A percentile compares a stretch with the other conserved stretches of the same genome.
phyloP scores from a whole-genome alignment of 2,888 invertebrate genomes.

The Linyphia triangularis region DNA sequence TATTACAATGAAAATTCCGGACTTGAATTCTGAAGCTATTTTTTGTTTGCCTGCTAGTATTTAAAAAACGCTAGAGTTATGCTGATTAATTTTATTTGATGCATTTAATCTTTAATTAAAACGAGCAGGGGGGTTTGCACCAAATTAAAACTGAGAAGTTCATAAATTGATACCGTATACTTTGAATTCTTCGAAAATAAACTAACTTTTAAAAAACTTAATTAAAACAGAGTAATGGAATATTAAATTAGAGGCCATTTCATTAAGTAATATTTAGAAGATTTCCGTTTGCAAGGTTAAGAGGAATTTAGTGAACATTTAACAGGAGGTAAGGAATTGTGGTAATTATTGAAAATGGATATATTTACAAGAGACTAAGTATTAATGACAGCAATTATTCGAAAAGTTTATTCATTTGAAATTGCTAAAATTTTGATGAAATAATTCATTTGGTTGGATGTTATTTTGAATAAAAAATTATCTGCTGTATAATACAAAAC shows the following conservation, averaged over 20 bases:
- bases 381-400: slow-evolving; percentile 39
- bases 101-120: slow-evolving; percentile 71
- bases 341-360: slow-evolving; percentile 53
- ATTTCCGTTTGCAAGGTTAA: not conserved
- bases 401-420: slow-evolving; percentile 29
- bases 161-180: not conserved
- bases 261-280: not conserved
- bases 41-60: not conserved
- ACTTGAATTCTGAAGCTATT: not conserved
- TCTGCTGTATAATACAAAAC: no score
- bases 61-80: slow-evolving; percentile 5
- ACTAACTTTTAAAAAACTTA: slow-evolving; percentile 41
- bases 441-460: no score
- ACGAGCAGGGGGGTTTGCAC: slow-evolving; percentile 13
- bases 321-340: slow-evolving; percentile 8
- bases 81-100: slow-evolving; percentile 53
- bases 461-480: no score
- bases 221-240: slow-evolving; percentile 53
- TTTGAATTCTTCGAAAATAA: slow-evolving; percentile 13
- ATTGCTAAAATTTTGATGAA: not conserved
- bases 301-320: slow-evolving; percentile 4
- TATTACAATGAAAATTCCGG: slow-evolving; percentile 20
- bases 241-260: slow-evolving; percentile 39
- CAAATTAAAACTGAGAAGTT: slow-evolving; percentile 17
- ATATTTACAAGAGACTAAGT: slow-evolving; percentile 48